Conservation (phyloP, 2,797 vertebrate species). For the Spatula versicolor region DNA sequence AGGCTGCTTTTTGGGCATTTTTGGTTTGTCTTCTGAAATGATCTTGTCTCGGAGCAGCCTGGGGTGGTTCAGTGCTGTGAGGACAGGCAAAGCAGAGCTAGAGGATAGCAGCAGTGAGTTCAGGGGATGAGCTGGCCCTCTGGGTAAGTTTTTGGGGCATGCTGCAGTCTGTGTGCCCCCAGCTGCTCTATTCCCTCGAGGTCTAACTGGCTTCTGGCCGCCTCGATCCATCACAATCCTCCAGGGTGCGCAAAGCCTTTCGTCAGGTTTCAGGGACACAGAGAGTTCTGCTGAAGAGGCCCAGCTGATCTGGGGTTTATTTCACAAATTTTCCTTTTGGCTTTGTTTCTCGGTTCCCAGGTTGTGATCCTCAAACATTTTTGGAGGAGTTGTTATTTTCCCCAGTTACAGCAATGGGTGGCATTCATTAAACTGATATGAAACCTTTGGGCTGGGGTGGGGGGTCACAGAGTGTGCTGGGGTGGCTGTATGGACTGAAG, state of each 20-base stretch:
- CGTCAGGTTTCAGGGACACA: background rate
- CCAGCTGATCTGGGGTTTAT: background rate
- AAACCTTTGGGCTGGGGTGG: background rate
- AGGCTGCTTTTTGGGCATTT: background rate
- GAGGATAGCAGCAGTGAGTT: background rate
- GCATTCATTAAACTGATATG: background rate
- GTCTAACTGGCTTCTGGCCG: background rate
- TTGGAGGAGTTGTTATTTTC: background rate
- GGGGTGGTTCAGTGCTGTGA: background rate
- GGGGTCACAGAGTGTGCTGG: background rate
- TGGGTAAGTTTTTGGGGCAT: no score
- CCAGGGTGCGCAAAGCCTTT: slow-evolving; percentile 16
- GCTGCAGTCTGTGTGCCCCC: background rate
- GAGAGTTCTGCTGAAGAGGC: background rate
- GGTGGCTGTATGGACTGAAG: rapidly evolving
- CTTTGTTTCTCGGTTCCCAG: background rate
- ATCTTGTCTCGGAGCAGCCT: rapidly evolving
- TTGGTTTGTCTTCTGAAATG: background rate
- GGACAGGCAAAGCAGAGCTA: background rate
- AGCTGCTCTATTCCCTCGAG: background rate
- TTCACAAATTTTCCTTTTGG: background rate
- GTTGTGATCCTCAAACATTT: background rate
- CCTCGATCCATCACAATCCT: background rate
- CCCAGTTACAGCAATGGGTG: background rate
- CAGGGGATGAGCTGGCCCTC: no score